Conservation (phyloP, 2,888 invertebrate genomes). For the Endotricha flammealis region DNA sequence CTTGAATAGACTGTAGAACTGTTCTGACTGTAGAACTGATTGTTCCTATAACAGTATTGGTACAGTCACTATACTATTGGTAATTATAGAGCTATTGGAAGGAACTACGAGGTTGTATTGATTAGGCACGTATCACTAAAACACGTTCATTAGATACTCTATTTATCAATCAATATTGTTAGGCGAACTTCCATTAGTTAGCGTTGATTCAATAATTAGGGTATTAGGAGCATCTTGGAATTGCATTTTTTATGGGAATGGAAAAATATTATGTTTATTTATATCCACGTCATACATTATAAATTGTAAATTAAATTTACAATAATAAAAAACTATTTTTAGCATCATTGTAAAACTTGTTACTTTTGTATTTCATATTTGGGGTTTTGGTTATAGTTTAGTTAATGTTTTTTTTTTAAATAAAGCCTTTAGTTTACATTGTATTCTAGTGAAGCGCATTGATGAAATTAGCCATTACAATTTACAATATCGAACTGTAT, state of each 20-base stretch:
- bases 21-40: no score
- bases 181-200: slow-evolving; percentile 15
- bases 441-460: no score
- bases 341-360: background rate
- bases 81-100: background rate
- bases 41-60: background rate
- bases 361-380: slow-evolving; percentile 1
- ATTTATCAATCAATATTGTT: slow-evolving; percentile 21
- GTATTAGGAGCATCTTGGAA: slow-evolving; percentile 2
- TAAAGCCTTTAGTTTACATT: no score
- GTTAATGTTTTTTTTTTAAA: no score
- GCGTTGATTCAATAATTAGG: slow-evolving; percentile 12
- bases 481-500: no score
- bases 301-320: no score
- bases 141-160: slow-evolving; percentile 26
- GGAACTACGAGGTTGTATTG: slow-evolving; percentile 27
- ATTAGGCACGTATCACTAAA: slow-evolving; percentile 29
- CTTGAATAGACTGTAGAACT: no score
- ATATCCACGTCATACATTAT: no score
- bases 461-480: no score
- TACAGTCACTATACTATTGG: background rate
- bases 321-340: background rate
- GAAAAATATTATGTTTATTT: background rate
- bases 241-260: no score
- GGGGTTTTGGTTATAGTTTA: no score